Percentiles rank a stretch among this genome's conserved stretches.
These are phyloP conservation scores for Poecilia gillii DNA, from an alignment of 2,797 vertebrate genomes.

Conservation along the genomic window DNA sequence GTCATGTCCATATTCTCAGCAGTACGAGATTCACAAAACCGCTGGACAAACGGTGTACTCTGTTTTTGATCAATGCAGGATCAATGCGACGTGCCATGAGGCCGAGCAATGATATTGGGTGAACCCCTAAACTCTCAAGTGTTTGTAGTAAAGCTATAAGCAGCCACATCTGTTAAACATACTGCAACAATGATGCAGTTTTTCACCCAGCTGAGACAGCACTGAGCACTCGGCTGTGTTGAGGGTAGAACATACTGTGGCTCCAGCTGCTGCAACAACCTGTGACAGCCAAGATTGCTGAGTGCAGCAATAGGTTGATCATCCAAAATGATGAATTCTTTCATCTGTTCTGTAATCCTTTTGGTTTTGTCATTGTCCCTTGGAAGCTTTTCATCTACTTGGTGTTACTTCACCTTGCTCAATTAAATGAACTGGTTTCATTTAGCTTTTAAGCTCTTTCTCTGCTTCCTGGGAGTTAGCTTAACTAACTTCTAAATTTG, in stretches of 20 bases:
- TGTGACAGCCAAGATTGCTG: background rate
- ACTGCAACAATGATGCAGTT: background rate
- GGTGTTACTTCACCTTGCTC: background rate
- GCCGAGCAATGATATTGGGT: background rate
- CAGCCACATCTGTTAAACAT: background rate
- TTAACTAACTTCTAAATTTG: background rate
- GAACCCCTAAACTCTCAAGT: background rate
- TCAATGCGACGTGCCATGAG: background rate
- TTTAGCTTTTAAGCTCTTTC: background rate
- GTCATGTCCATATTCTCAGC: background rate
- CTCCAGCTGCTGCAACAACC: slow-evolving; percentile 1
- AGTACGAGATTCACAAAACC: background rate
- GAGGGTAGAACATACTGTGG: background rate
- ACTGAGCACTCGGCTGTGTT: background rate
- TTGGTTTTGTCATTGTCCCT: background rate
- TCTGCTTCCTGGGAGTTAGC: background rate
- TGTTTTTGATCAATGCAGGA: background rate
- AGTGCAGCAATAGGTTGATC: background rate
- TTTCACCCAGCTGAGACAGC: background rate
- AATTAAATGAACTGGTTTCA: background rate
- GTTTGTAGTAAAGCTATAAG: background rate
- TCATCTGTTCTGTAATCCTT: background rate
- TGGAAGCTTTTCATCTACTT: background rate
- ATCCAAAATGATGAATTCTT: background rate
- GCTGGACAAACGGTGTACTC: background rate